Evolutionary conservation across 2,888 invertebrate genomes (phyloP).

Genomic region (Chymomyza amoena): DNA sequence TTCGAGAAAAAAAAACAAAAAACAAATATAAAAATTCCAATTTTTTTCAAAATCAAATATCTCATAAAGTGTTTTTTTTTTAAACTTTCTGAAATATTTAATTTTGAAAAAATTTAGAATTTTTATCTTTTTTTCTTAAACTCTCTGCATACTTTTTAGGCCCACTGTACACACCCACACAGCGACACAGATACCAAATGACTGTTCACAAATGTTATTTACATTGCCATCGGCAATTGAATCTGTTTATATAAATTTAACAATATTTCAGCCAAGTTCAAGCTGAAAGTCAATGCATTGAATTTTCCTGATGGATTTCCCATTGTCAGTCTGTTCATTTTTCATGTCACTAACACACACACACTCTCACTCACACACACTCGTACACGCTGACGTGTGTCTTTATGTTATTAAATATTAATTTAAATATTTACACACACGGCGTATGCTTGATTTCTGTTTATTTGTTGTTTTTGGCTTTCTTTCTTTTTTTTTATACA

Average conservation of each 20-base stretch:
- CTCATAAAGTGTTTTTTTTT: too few species aligned
- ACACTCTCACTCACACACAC: background rate
- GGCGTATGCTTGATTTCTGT: slow-evolving; percentile 22
- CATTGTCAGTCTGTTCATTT: background rate
- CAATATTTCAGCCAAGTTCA: background rate
- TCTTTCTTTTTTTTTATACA: background rate
- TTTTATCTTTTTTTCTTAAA: too few species aligned
- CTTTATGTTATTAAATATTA: slow-evolving; percentile 56
- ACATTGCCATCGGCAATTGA: background rate
- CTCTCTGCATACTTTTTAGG: background rate
- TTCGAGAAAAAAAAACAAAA: too few species aligned
- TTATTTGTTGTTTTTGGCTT: background rate
- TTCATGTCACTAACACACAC: too few species aligned
- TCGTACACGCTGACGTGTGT: background rate
- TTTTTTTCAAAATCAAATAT: too few species aligned
- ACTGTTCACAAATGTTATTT: background rate
- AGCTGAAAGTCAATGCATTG: background rate
- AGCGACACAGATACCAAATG: background rate
- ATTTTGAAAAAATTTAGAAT: too few species aligned
- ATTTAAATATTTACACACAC: slow-evolving; percentile 63
- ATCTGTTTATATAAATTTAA: background rate
- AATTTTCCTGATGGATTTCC: background rate
- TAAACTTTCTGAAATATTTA: too few species aligned
- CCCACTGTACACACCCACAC: background rate
- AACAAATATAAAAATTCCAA: too few species aligned